Evolutionary conservation across 1,140 invertebrate genomes (phyloP), one percentile per base, ranked within the genome.

Genomic region (Drosophila oshimai): DNA sequence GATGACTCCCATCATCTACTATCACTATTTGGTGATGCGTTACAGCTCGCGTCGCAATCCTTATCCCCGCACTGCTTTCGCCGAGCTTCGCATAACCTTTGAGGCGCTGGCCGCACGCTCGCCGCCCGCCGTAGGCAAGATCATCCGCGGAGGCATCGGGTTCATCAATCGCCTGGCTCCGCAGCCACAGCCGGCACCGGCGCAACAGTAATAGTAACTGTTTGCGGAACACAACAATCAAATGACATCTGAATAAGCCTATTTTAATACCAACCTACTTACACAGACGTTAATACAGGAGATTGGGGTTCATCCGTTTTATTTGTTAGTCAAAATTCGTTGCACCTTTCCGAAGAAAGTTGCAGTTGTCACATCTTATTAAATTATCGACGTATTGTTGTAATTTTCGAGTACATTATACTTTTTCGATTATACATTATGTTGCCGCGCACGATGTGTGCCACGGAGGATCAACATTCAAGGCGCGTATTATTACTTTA

Each of bases 21-120:
- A 98, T 92, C 96, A 98, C 86, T 99, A 99, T 91, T 92, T 99
- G 57, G 94, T 94, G 36, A 91, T 98, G 80, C 94, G 98, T 42
- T 98, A 99, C 92, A 92, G 95, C 29, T 99, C 98, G 4, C 94
- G 96, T 54, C 95, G 98, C 77, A 99, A 99, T 93, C 98, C 98
- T 0, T 98, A 98, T 92, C 98, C 96, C 17, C 94, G 97, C 65
- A 96, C 96, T 71, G 95, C 97, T 90, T 98, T 98, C 92, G 92
- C 93, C 49, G 97, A 98, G 91, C 89, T 97, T 50, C 93, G 95
- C 31, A 86, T 94, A 34, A 84, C 92, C 4, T 91, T 93, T 6
- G 95, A 96, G 89, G 87, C 91, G 12, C 74, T 93, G 13, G 94
- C 94, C 7, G 90, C 89, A 34, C 93, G 94, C 61, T 94, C 95